phyloP scores from a whole-genome alignment of 2,888 invertebrate genomes.

The Cyaniris semiargus region DNA sequence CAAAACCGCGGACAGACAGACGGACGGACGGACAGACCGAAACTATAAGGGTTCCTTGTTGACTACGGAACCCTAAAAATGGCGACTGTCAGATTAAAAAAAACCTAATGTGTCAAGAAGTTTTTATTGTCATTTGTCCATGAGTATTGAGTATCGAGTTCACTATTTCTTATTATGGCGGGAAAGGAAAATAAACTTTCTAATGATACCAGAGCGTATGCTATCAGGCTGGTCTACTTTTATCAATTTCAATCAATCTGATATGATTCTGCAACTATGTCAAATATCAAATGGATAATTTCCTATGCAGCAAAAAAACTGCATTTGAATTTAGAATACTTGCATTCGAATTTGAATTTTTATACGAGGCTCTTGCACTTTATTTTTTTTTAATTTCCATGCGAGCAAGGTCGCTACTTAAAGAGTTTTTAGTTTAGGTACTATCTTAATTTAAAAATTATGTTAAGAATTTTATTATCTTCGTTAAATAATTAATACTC shows the following conservation, averaged over 20 bases:
- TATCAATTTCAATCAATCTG: constrained; percentile 13
- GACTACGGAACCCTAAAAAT: no score
- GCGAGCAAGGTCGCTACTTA: no score
- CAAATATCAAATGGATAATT: not conserved
- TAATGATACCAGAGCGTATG: constrained; percentile 13
- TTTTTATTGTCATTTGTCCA: not conserved
- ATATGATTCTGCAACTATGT: not conserved
- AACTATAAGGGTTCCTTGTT: no score
- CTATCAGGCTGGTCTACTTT: not conserved
- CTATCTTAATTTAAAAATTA: no score
- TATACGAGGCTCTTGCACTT: not conserved
- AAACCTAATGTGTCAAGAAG: not conserved
- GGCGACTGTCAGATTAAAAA: not conserved
- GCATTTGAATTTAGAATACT: not conserved
- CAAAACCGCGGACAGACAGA: no score
- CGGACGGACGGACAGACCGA: no score
- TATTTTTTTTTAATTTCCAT: not conserved
- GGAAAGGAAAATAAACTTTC: constrained; percentile 16
- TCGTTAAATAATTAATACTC: not conserved
- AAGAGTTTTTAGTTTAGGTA: no score
- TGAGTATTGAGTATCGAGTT: not conserved
- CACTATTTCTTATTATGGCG: constrained; percentile 6
- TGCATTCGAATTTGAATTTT: not conserved
- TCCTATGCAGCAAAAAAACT: not conserved
- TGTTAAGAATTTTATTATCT: not conserved